Evolutionary conservation across 2,888 invertebrate species (phyloP), one percentile per base, ranked within the genome.

Genomic region (Conops quadrifasciatus): DNA sequence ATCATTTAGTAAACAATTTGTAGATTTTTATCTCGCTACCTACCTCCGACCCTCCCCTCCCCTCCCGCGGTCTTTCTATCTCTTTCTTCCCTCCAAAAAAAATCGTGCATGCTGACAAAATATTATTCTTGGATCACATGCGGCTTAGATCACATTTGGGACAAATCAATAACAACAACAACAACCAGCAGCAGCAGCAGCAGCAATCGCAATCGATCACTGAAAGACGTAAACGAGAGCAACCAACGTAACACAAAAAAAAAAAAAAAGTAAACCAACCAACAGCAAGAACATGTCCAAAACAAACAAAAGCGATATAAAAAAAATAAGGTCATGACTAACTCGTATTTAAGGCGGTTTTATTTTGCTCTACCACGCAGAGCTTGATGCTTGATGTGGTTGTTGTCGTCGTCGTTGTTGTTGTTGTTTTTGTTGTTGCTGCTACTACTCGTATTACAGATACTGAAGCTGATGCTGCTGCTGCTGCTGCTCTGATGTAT

Each of bases 261-360:
- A 13, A 16, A n/a, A 24, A 21, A 24, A 53, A n/a, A 21, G 53
- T 9, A 53, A 53, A 9, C 19, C 1, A n/a, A 19, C 9, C 2
- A n/a, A 56, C 4, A 49, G 49, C 49, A 43, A 62, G 43, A 62
- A 13, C 62, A 62, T 21, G 43, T 21, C 28, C 64, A 30, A 47
- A 45, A 64, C 49, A 65, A 65, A 65, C 30, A 51, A n/a, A 60
- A 15, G n/a, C 26, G n/a, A 15, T 26, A 4, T 26, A 24, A 56
- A 56, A 53, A 56, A 63, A 65, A 65, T 51, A 51, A 65, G 65
- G 65, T 65, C 65, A 65, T 51, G 65, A 51, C 51, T 65, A 65
- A 51, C 51, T 51, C 65, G 51, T 51, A 26, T 26, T 65, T 15
- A 30, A 51, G 19, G 30, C 49, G 19, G 26, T 51, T 21, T n/a